Evolutionary conservation across 2,797 vertebrate genomes (phyloP), one percentile per base, ranked within the genome.

Genomic region (Silurus lanzhouensis): DNA sequence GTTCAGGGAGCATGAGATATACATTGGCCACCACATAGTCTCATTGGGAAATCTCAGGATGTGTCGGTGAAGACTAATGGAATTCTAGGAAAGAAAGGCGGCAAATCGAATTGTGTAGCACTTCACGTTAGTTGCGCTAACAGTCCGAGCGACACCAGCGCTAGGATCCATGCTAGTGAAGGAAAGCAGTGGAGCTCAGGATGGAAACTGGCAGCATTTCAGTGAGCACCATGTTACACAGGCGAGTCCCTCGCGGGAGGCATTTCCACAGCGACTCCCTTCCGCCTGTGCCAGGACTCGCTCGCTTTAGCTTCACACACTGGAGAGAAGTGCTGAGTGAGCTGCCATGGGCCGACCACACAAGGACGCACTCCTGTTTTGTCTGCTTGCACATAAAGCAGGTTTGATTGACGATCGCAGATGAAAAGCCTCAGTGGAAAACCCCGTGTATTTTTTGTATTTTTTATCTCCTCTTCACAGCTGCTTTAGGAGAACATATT

Each of bases 211-310:
- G 85, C 87, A 82, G 57, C 64, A 19, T 64, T 79, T 86, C 83
- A 84, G 63, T 44, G 27, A 70, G 58, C 85, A 83, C 85, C 87
- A 84, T 86, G 83, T 84, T 88, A 61, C 74, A 27, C 19, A 77
- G 83, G 48, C 61, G 17, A 66, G 74, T 66, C 72, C 61, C 72
- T 55, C 25, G 19, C 25, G 25, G 52, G 57, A 83, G 58, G 38
- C 55, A 44, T 83, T 63, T 83, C 38, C 14, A n/a, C 67, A 58
- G 19, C 55, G 22, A 12, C 67, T 71, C 55, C 60, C 55, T 25
- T 83, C 55, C 38, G 27, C n/a, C 58, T 75, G 52, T 67, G 72
- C 57, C 72, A 10, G 46, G 48, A 66, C 44, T 66, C 14, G 61
- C 60, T 31, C 66, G 22, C 61, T 38, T 84, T 44, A n/a, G 46